These are phyloP conservation scores for Eulemur albifrons DNA, from an alignment of 2,797 vertebrate species.

Conservation along the genomic window DNA sequence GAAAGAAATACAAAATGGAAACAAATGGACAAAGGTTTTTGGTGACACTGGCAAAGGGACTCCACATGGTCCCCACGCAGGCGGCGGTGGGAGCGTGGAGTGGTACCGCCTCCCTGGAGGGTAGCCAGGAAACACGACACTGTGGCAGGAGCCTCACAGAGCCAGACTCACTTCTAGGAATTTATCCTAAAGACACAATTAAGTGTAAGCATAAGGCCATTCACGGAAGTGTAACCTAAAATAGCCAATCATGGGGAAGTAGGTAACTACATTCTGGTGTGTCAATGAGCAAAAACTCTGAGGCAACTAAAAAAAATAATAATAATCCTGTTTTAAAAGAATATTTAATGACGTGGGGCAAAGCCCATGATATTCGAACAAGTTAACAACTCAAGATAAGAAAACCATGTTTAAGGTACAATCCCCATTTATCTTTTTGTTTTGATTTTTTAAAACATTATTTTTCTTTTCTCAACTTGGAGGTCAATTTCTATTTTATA, in stretches of 20 bases:
- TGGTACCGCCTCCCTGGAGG: neutral
- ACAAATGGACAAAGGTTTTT: neutral
- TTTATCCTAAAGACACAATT: constrained; percentile 35
- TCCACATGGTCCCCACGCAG: neutral
- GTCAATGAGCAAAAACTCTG: neutral
- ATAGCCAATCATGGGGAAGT: neutral
- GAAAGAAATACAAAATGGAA: neutral
- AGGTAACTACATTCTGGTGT: neutral
- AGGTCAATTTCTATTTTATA: neutral
- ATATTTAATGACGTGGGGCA: neutral
- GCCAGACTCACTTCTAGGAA: constrained; percentile 27
- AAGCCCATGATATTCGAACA: neutral
- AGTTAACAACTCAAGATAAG: neutral
- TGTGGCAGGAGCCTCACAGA: neutral
- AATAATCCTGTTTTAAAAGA: neutral
- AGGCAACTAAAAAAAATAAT: neutral
- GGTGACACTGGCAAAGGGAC: neutral
- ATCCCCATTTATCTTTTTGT: neutral
- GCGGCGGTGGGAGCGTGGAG: neutral
- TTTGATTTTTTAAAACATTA: neutral
- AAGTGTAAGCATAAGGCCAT: neutral
- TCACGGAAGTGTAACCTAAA: neutral
- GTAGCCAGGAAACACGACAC: rapidly evolving
- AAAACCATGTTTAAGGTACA: neutral
- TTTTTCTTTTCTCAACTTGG: neutral